Evolutionary conservation across 64 coral and sea anemone species (phyloP).

Genomic region (Pachyseris speciosa): DNA sequence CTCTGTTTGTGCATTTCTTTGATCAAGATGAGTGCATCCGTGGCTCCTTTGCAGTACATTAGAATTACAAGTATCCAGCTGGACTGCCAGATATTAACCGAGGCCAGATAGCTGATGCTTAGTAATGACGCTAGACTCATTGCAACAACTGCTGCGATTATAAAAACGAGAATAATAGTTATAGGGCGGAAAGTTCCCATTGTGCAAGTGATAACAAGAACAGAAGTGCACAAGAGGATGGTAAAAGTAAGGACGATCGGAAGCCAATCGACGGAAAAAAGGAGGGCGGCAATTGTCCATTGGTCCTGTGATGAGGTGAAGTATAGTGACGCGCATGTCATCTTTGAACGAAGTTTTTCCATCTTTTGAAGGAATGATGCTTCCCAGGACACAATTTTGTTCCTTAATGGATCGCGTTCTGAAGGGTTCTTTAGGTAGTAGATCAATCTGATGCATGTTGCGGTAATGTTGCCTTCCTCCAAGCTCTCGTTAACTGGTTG

Average conservation of each 20-base stretch:
- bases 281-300: background rate
- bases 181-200: background rate
- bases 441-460: slow-evolving; percentile 64
- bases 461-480: slow-evolving; percentile 11
- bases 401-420: background rate
- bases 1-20: slow-evolving; percentile 56
- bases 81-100: slow-evolving; percentile 50
- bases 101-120: slow-evolving; percentile 31
- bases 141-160: background rate
- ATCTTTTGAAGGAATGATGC: slow-evolving; percentile 51
- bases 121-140: slow-evolving; percentile 10
- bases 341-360: slow-evolving; percentile 24
- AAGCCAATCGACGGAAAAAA: slow-evolving; percentile 10
- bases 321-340: slow-evolving; percentile 42
- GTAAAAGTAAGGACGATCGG: background rate
- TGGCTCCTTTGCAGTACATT: slow-evolving; percentile 45
- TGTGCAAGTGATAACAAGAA: background rate
- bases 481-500: background rate
- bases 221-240: slow-evolving; percentile 5
- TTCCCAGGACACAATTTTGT: slow-evolving; percentile 54
- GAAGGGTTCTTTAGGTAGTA: slow-evolving; percentile 66
- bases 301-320: slow-evolving; percentile 30
- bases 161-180: background rate
- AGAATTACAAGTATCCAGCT: slow-evolving; percentile 33
- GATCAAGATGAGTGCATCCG: slow-evolving; percentile 48